phyloP scores from a whole-genome alignment of 2,888 invertebrate species.

The Idaea straminata region DNA sequence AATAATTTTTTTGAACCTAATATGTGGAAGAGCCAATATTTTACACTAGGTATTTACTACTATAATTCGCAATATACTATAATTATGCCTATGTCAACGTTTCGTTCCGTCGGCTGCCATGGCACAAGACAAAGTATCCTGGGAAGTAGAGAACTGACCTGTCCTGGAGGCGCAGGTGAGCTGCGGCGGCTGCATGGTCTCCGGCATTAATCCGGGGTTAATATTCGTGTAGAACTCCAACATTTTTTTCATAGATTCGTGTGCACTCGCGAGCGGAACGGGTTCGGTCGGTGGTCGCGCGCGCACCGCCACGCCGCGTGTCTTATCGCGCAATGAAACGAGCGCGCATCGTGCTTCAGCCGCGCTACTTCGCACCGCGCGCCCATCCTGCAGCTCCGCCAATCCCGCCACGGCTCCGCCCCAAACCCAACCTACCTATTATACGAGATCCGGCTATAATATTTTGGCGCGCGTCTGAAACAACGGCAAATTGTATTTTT shows the following conservation, averaged over 20 bases:
- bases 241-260: slow-evolving; percentile 72
- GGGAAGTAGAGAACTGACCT: slow-evolving; percentile 68
- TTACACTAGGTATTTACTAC: no score
- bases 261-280: slow-evolving; percentile 30
- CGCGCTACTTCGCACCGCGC: slow-evolving; percentile 30
- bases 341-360: slow-evolving; percentile 33
- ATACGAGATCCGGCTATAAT: slow-evolving; percentile 63
- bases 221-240: slow-evolving; percentile 86
- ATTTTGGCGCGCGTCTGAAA: slow-evolving; percentile 60
- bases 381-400: slow-evolving; percentile 45
- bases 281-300: slow-evolving; percentile 13
- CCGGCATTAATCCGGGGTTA: slow-evolving; percentile 81
- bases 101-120: background rate
- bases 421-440: slow-evolving; percentile 66
- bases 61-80: background rate
- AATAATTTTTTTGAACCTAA: no score
- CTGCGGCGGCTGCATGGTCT: slow-evolving; percentile 74
- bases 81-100: background rate
- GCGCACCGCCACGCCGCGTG: slow-evolving; percentile 39
- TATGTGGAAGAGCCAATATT: no score
- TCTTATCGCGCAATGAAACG: slow-evolving; percentile 51
- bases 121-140: background rate
- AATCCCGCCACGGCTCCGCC: slow-evolving; percentile 57
- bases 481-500: slow-evolving; percentile 62
- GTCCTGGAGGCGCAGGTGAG: slow-evolving; percentile 83